Base-by-base conservation (phyloP, 2,797 vertebrate species). In the Onychomys arenicola region DNA sequence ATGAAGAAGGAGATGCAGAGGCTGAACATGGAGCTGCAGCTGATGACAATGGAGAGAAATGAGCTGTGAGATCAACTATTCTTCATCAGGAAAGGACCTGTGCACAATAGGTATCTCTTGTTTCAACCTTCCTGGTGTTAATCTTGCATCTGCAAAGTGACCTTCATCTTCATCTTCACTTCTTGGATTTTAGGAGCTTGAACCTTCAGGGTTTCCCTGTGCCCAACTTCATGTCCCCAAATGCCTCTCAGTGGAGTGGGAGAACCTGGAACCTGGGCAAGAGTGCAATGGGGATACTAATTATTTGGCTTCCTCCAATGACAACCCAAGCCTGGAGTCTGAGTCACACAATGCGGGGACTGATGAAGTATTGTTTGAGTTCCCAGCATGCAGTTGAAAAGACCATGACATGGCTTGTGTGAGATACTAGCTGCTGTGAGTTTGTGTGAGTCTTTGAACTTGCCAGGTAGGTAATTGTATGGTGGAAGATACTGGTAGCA, bases 21-120 rank as follows among this genome's bases (percentile, higher is more conserved):
- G 16, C 98, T 99, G 84, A 90, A 99, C 1, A 99, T 99, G 96
- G 99, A 99, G 98, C 99, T 99, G 93, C 98, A 99, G n/a, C 99
- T 99, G 81, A 99, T 99, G 97, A 99, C 99, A 34, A 99, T 99
- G 0, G 99, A 99, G 98, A 98, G 99, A 94, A 99, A 99, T 14
- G 99, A 99, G 84, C 98, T 99, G 1, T 99, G 99, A 46, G 99
- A 99, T 85, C 99, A 98, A 27, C 99, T 99, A 59, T 99, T 99
- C 17, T 99, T 99, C 43, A 99, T 99, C 2, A 99, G 99, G 16
- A 99, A 99, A 0, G 99, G 99, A 13, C 99, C 99, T 91, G 99
- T 99, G 25, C 99, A 99, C 94, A 99, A 99, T 99, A 99, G 99
- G 99, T 99, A 98, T 96, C 17, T 78, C 81, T 49, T 0, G 0